Conservation (phyloP, 2,113 vertebrate genomes). For the Lepus americanus region DNA sequence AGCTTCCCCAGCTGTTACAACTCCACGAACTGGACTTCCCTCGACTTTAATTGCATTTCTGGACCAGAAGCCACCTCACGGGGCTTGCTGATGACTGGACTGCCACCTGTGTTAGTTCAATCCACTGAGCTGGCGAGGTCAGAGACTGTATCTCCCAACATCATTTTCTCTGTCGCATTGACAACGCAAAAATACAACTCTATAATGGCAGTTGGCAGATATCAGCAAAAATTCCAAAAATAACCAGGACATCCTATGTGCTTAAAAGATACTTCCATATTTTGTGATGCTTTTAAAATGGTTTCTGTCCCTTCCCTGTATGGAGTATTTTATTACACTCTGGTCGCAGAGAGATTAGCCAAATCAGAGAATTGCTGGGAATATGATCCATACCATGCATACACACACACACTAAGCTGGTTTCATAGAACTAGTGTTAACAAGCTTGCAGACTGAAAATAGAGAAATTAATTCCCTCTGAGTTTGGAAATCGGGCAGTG, state of each 20-base stretch:
- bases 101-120: neutral
- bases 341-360: neutral
- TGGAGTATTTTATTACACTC: neutral
- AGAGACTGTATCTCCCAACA: neutral
- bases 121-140: no score
- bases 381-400: neutral
- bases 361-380: neutral
- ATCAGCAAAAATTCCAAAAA: neutral
- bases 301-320: neutral
- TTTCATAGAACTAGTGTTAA: neutral
- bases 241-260: neutral
- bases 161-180: rapidly evolving
- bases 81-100: neutral
- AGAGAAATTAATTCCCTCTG: neutral
- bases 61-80: neutral
- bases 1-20: rapidly evolving
- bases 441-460: neutral
- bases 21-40: neutral
- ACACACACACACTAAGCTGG: neutral
- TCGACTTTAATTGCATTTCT: neutral
- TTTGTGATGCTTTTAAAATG: neutral
- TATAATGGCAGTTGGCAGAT: neutral
- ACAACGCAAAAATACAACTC: rapidly evolving
- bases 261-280: neutral
- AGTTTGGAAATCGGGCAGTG: neutral